Percentiles rank a stretch among this genome's conserved stretches.
Conservation (phyloP, 2,113 vertebrate species). For the Grantiella picta region DNA sequence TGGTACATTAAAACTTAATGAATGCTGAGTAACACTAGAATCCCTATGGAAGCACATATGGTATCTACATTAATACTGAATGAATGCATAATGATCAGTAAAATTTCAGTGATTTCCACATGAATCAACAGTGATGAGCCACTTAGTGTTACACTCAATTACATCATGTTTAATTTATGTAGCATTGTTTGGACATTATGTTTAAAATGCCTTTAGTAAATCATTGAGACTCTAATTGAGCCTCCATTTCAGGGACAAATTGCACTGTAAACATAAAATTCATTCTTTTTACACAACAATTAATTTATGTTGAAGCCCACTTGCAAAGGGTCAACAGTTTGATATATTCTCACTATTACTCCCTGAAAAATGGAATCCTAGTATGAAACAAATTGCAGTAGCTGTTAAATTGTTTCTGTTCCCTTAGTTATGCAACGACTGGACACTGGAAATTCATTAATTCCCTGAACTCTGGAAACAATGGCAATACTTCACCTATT, state of each 20-base stretch:
- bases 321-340: conserved; percentile 31
- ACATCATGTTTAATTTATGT: conserved; percentile 69
- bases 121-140: conserved; percentile 61
- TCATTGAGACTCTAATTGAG: conserved; percentile 59
- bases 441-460: neutral
- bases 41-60: conserved; percentile 36
- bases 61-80: conserved; percentile 45
- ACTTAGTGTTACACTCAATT: conserved; percentile 58
- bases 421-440: neutral
- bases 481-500: neutral
- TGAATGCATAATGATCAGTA: conserved; percentile 54
- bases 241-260: conserved; percentile 43
- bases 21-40: conserved; percentile 46
- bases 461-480: neutral
- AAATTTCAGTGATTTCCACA: conserved; percentile 62
- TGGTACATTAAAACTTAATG: conserved; percentile 56
- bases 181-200: conserved; percentile 60
- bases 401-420: conserved; percentile 16
- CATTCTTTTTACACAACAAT: conserved; percentile 42
- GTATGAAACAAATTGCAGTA: neutral
- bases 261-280: conserved; percentile 58
- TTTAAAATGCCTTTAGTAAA: conserved; percentile 63
- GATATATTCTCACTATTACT: conserved; percentile 1
- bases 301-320: conserved; percentile 55
- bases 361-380: neutral